Conservation (phyloP, 2,797 vertebrate genomes). For the Lepidocolaptes lacrymiger region DNA sequence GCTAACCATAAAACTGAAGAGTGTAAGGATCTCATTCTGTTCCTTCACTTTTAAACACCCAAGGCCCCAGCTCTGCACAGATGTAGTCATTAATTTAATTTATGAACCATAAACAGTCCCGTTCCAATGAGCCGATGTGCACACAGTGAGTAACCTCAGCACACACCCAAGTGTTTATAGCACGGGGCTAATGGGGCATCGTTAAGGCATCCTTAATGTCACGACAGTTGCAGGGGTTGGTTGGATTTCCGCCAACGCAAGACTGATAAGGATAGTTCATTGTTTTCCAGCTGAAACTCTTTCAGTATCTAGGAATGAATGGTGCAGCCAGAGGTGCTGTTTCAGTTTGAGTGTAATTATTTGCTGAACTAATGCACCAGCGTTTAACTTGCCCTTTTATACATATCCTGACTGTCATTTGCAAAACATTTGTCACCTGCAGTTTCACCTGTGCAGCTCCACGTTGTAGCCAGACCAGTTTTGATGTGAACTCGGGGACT, state of each 20-base stretch:
- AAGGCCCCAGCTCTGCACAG: neutral
- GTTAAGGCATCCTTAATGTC: neutral
- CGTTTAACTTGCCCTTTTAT: neutral
- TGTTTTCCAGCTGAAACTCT: neutral
- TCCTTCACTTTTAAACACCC: neutral
- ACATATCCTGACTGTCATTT: rapidly evolving
- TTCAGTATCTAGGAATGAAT: neutral
- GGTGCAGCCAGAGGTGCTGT: neutral
- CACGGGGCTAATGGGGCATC: neutral
- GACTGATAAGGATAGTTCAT: neutral
- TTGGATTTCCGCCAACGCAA: neutral
- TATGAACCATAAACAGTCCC: slow-evolving; percentile 7
- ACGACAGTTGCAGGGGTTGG: no score
- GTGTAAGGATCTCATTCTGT: neutral
- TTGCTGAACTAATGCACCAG: neutral
- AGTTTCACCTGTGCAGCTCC: neutral
- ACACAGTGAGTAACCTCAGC: neutral
- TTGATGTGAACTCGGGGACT: rapidly evolving
- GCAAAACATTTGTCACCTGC: neutral
- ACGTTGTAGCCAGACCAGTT: rapidly evolving
- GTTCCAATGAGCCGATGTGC: neutral
- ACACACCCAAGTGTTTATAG: neutral
- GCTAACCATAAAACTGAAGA: neutral
- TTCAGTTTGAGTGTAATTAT: rapidly evolving
- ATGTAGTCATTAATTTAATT: slow-evolving; percentile 16